Evolutionary conservation across 2,888 invertebrate genomes (phyloP), one percentile per base, ranked within the genome.

Genomic region (Macrosoma leucophasiata): DNA sequence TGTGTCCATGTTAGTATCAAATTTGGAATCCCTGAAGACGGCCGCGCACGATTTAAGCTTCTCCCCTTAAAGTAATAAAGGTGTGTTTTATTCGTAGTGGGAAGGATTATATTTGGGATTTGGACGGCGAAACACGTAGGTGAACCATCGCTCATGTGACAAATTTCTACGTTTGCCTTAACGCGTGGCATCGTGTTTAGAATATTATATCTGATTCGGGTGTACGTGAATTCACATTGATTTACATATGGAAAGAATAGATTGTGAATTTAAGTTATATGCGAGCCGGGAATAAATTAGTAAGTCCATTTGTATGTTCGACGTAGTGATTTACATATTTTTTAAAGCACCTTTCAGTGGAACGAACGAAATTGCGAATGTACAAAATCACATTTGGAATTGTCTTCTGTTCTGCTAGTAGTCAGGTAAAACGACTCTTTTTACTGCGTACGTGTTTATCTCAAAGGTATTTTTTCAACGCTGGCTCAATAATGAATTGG

Each of bases 61-160:
- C 74, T 81, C 73, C 67, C 68, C 73, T 75, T 72, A 72, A 73
- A 78, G 82, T 77, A 78, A 82, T 82, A 84, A 81, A 84, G 82
- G 79, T 81, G 79, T 77, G 68, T 82, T 84, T 81, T 81, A 81
- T 79, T 77, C 76, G 79, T 56, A 61, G 67, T 50, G 53, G 54
- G 60, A 65, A 58, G 67, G 77, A 81, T 82, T 82, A 79, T 79
- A 76, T 78, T 79, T 70, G 77, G 77, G 78, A 84, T 79, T 78
- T 75, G 71, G 72, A 68, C 65, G 65, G 64, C 70, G 75, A 68
- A 76, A 79, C 84, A 84, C 84, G 84, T 82, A 81, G 81, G 74
- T 79, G 75, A 73, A 76, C 84, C 82, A 84, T 84, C 82, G 81
- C 82, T 84, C 82, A 84, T 82, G 82, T 84, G 82, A 84, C 82